phyloP scores from a whole-genome alignment of 2,113 vertebrate species.

The Morone saxatilis region DNA sequence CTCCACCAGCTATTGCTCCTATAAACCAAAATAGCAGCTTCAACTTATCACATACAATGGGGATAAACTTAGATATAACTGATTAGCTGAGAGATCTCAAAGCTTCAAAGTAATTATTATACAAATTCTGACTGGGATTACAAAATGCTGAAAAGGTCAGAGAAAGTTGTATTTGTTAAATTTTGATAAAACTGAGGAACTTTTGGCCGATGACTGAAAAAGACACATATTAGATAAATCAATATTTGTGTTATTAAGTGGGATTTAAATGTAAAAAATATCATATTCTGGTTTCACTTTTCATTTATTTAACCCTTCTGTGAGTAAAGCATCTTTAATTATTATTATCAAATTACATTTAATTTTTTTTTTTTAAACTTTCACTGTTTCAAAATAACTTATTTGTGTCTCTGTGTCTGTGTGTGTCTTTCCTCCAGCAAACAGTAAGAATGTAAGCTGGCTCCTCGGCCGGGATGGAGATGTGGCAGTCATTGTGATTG shows the following conservation, averaged over 20 bases:
- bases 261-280: not conserved
- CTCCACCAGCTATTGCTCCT: not conserved
- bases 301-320: not conserved
- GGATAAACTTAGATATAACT: not conserved
- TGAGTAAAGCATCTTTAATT: not conserved
- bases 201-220: not conserved
- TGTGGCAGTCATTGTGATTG: slow-evolving; percentile 82
- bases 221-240: not conserved
- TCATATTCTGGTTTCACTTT: not conserved
- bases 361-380: too few species aligned
- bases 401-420: not conserved
- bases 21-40: not conserved
- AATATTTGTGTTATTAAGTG: not conserved
- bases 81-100: not conserved
- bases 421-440: slow-evolving; percentile 69
- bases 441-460: slow-evolving; percentile 85
- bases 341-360: not conserved
- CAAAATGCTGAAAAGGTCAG: not conserved
- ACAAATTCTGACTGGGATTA: not conserved
- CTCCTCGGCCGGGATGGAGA: slow-evolving; percentile 84
- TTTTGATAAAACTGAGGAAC: not conserved
- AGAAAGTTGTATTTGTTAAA: not conserved
- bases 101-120: not conserved
- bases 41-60: not conserved
- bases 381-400: too few species aligned